A percentile compares a stretch with the other conserved stretches of the same genome.
Evolutionary conservation across 2,797 vertebrate species (phyloP).

Genomic region (Pristis pectinata): DNA sequence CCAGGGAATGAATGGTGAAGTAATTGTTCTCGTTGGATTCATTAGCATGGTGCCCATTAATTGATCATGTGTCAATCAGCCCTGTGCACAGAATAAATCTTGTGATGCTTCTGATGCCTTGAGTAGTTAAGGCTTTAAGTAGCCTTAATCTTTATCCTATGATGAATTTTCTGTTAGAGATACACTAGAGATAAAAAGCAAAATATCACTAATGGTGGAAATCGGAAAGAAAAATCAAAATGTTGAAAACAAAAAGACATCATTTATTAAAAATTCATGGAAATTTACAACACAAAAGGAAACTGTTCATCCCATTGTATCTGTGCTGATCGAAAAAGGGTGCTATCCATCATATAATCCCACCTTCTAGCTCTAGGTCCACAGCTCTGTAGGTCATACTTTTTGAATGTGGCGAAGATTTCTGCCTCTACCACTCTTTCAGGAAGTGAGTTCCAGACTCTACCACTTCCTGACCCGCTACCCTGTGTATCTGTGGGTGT

Average conservation of each 20-base stretch:
- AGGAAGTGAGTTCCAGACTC: too few species aligned
- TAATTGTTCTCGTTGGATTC: slow-evolving; percentile 28
- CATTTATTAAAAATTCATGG: too few species aligned
- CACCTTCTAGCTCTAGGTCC: too few species aligned
- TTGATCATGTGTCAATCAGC: slow-evolving; percentile 18
- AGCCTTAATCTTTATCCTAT: background rate
- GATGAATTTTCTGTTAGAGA: background rate
- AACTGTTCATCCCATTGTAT: too few species aligned
- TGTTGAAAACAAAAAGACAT: background rate
- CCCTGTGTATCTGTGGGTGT: too few species aligned
- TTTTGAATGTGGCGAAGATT: too few species aligned
- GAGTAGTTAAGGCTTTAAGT: background rate
- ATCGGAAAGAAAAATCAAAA: slow-evolving; percentile 14
- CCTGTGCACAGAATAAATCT: background rate
- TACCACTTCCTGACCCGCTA: too few species aligned
- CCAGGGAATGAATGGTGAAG: background rate
- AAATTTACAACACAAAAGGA: too few species aligned
- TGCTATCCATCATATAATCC: too few species aligned
- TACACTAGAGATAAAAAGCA: background rate
- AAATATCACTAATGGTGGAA: background rate
- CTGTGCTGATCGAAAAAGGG: too few species aligned
- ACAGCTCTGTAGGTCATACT: too few species aligned
- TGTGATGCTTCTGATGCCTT: background rate
- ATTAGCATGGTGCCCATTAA: slow-evolving; percentile 1
- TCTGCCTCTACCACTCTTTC: too few species aligned